These are phyloP conservation scores for Sarcophaga rosellei DNA, from an alignment of 2,888 invertebrate species.

Conservation along the genomic window DNA sequence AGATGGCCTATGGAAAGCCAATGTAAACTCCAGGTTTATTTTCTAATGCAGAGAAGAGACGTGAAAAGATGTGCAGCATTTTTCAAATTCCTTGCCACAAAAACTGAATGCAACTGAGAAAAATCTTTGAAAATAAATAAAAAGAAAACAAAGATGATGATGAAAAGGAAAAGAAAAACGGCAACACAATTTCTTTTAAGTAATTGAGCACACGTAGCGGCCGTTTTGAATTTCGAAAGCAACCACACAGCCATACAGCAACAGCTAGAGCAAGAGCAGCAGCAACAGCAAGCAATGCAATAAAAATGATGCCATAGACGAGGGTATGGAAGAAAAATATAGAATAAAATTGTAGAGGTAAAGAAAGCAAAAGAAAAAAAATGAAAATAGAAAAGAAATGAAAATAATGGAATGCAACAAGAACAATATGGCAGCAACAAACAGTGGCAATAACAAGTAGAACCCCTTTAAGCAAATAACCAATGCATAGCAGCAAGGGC, in stretches of 20 bases:
- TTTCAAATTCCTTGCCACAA: constrained; percentile 36
- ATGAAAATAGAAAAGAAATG: not conserved
- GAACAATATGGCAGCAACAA: constrained; percentile 20
- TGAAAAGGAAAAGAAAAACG: not conserved
- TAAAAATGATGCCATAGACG: constrained; percentile 15
- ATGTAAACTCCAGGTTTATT: not conserved
- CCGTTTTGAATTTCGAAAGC: not conserved
- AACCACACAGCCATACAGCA: not conserved
- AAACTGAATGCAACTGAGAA: not conserved
- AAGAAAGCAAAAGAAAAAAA: not conserved
- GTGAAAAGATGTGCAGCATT: constrained; percentile 4
- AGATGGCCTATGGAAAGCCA: constrained; percentile 26
- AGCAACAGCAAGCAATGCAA: constrained; percentile 25
- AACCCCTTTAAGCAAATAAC: not conserved
- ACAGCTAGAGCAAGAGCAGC: constrained; percentile 12
- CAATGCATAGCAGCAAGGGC: not conserved
- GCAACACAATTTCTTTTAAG: constrained; percentile 41
- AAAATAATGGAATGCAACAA: constrained; percentile 27
- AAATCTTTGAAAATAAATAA: not conserved
- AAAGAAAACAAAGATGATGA: not conserved
- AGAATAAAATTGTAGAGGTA: not conserved
- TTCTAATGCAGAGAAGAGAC: not conserved
- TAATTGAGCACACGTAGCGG: constrained; percentile 47
- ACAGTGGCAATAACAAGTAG: constrained; percentile 1
- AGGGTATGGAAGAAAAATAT: not conserved